These are phyloP conservation scores for Spatulosminthurus flaviceps DNA, from an alignment of 2,888 invertebrate genomes.

Conservation along the genomic window DNA sequence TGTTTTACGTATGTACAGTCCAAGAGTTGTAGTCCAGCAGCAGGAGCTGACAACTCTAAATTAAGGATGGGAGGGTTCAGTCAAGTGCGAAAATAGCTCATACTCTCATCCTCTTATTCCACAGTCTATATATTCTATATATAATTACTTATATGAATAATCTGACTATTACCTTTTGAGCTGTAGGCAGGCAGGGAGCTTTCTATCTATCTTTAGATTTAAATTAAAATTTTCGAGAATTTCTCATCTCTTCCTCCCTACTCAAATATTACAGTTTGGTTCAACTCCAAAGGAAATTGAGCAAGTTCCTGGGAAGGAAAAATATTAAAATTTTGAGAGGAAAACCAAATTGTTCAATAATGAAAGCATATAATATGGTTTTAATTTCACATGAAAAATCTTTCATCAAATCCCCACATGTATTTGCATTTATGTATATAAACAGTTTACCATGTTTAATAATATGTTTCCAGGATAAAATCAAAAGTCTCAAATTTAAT, in stretches of 20 bases:
- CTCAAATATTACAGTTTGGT: neutral
- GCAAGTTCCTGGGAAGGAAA: neutral
- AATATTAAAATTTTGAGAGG: too few relatives aligned
- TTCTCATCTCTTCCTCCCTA: neutral
- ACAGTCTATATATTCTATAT: too few relatives aligned
- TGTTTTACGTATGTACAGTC: neutral
- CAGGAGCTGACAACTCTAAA: neutral
- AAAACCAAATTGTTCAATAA: constrained; percentile 12
- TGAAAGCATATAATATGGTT: neutral
- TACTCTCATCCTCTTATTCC: neutral
- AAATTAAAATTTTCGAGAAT: neutral
- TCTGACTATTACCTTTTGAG: constrained; percentile 25
- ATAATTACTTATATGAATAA: constrained; percentile 40
- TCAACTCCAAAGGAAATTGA: neutral
- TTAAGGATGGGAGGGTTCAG: neutral
- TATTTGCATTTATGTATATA: too few relatives aligned
- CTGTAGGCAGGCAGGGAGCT: neutral
- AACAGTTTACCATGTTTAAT: too few relatives aligned
- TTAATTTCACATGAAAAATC: neutral
- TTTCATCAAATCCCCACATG: neutral
- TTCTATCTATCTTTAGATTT: neutral
- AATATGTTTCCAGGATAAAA: too few relatives aligned
- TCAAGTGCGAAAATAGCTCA: constrained; percentile 17
- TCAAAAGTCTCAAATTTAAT: too few relatives aligned
- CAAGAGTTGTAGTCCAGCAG: neutral